Conservation (phyloP, 2,888 invertebrate species). For the Lasius fuliginosus region DNA sequence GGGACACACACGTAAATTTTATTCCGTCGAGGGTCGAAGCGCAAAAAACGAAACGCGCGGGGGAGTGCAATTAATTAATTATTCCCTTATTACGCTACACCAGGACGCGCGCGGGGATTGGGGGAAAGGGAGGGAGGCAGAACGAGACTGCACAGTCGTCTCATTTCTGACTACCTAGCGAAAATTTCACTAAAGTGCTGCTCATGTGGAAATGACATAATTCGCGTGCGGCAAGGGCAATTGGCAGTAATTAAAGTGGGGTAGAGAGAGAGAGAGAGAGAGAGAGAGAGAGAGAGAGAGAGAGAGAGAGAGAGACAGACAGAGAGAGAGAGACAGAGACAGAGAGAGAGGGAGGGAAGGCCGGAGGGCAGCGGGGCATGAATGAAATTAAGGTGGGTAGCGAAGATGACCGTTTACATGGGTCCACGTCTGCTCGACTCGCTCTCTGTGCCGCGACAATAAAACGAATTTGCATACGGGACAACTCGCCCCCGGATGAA, state of each 20-base stretch:
- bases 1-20: constrained; percentile 77
- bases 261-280: constrained; percentile 50
- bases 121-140: constrained; percentile 38
- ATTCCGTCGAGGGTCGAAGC: constrained; percentile 70
- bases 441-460: constrained; percentile 81
- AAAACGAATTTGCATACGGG: constrained; percentile 85
- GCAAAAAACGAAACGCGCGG: constrained; percentile 75
- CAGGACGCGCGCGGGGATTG: constrained; percentile 30
- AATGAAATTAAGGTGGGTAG: constrained; percentile 84
- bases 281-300: constrained; percentile 16
- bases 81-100: constrained; percentile 75
- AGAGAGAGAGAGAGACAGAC: background rate
- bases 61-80: constrained; percentile 77
- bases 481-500: constrained; percentile 79
- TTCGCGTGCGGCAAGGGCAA: constrained; percentile 84
- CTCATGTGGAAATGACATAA: constrained; percentile 83
- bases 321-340: background rate
- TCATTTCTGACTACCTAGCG: constrained; percentile 77
- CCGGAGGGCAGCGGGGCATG: constrained; percentile 74
- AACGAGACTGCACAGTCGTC: constrained; percentile 69
- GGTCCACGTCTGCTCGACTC: constrained; percentile 75
- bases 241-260: constrained; percentile 85
- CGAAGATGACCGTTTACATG: constrained; percentile 84
- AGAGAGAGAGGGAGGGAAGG: constrained; percentile 23
- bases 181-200: constrained; percentile 77